phyloP scores from a whole-genome alignment of 2,888 invertebrate species.

The Drosophila nigricruria region DNA sequence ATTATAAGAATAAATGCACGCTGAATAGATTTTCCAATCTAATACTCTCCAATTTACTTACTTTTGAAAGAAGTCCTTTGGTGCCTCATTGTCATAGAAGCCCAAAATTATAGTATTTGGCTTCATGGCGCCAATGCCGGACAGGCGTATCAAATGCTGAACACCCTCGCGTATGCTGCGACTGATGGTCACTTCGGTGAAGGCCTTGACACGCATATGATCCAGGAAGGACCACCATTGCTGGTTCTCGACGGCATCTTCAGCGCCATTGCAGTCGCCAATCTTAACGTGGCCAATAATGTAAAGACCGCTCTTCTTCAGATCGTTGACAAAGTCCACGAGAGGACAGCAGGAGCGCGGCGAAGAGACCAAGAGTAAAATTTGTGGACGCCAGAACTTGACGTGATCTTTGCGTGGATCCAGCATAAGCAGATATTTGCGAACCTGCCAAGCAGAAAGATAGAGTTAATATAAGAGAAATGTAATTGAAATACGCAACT shows the following conservation, averaged over 20 bases:
- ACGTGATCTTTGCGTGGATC: conserved; percentile 99
- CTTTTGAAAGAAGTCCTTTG: conserved; percentile 92
- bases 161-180: conserved; percentile 94
- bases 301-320: conserved; percentile 97
- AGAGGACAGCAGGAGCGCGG: conserved; percentile 96
- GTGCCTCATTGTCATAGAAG: conserved; percentile 92
- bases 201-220: conserved; percentile 97
- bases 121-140: conserved; percentile 99
- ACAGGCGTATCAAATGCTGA: conserved; percentile 94
- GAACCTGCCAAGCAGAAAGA: conserved; percentile 86
- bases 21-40: background rate
- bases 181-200: conserved; percentile 96
- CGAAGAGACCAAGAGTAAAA: conserved; percentile 95
- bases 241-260: conserved; percentile 92
- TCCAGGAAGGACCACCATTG: conserved; percentile 98
- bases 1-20: no score
- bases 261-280: conserved; percentile 86
- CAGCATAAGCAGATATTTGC: conserved; percentile 97
- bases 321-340: conserved; percentile 98
- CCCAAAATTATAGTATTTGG: conserved; percentile 98
- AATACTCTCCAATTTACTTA: conserved; percentile 81
- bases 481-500: background rate
- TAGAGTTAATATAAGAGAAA: background rate
- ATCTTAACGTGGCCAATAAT: conserved; percentile 94
- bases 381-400: conserved; percentile 99